Percentiles rank a stretch among this genome's conserved stretches.
Conservation (phyloP, 2,888 invertebrate genomes). For the Leistus spinibarbis region DNA sequence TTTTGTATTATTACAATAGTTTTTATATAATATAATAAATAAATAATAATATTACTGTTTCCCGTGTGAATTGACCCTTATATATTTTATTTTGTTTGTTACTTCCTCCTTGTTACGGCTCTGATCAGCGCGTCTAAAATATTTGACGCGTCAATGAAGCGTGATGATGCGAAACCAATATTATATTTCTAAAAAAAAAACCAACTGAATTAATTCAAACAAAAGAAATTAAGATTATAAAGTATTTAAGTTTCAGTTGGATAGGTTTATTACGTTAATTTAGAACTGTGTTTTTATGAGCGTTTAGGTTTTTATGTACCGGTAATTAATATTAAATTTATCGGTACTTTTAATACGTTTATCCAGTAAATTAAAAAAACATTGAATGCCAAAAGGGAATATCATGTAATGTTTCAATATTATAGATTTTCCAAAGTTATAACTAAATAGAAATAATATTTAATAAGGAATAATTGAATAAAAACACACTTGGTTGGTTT, state of each 20-base stretch:
- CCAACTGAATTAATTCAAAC: not conserved
- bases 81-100: not conserved
- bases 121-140: not conserved
- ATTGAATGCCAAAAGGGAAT: not conserved
- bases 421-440: no score
- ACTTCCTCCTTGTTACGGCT: not conserved
- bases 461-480: no score
- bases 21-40: no score
- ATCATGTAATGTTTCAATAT: no score
- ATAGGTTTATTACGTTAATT: not conserved
- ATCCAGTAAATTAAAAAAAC: not conserved
- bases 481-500: no score
- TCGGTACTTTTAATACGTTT: not conserved
- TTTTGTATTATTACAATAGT: conserved; percentile 9
- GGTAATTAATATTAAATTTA: not conserved
- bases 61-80: conserved; percentile 2
- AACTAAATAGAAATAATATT: no score
- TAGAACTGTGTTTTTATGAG: not conserved
- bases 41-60: not conserved
- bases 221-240: not conserved
- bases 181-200: not conserved
- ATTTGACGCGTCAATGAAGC: not conserved
- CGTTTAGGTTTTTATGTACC: not conserved
- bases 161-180: not conserved
- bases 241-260: not conserved